These are phyloP conservation scores for Drosophila maculinotata DNA, from an alignment of 2,888 invertebrate genomes.

Conservation along the genomic window DNA sequence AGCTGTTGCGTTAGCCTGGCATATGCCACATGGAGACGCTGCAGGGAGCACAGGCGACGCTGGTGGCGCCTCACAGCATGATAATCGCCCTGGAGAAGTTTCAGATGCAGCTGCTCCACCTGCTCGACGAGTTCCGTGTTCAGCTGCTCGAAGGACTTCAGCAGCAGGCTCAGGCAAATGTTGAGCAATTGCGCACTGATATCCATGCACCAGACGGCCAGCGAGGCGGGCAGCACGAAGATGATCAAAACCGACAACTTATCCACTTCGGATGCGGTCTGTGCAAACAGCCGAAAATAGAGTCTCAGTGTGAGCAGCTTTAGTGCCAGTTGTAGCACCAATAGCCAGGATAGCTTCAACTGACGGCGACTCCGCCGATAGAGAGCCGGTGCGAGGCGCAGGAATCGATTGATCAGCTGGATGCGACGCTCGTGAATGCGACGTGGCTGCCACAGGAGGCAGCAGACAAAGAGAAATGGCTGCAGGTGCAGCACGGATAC, in stretches of 20 bases:
- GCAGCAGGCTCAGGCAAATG: constrained; percentile 40
- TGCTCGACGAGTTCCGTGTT: constrained; percentile 30
- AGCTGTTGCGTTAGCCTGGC: constrained; percentile 39
- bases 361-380: constrained; percentile 36
- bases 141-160: constrained; percentile 50
- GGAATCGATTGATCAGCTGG: constrained; percentile 41
- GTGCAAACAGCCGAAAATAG: constrained; percentile 1
- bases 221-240: constrained; percentile 37
- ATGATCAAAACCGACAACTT: background rate
- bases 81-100: constrained; percentile 39
- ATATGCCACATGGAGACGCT: constrained; percentile 46
- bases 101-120: constrained; percentile 28
- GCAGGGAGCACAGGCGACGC: constrained; percentile 24
- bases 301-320: constrained; percentile 46
- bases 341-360: constrained; percentile 51
- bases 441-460: constrained; percentile 48
- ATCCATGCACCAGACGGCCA: constrained; percentile 57
- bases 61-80: constrained; percentile 25
- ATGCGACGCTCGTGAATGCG: constrained; percentile 23
- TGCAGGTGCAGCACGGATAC: constrained; percentile 48
- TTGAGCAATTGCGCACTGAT: constrained; percentile 43
- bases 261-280: background rate
- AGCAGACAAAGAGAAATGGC: constrained; percentile 52
- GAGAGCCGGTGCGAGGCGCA: constrained; percentile 37
- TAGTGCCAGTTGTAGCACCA: constrained; percentile 39